Evolutionary conservation across 1,140 invertebrate species (phyloP).

Genomic region (fruit fly (Drosophila melanogaster)): DNA sequence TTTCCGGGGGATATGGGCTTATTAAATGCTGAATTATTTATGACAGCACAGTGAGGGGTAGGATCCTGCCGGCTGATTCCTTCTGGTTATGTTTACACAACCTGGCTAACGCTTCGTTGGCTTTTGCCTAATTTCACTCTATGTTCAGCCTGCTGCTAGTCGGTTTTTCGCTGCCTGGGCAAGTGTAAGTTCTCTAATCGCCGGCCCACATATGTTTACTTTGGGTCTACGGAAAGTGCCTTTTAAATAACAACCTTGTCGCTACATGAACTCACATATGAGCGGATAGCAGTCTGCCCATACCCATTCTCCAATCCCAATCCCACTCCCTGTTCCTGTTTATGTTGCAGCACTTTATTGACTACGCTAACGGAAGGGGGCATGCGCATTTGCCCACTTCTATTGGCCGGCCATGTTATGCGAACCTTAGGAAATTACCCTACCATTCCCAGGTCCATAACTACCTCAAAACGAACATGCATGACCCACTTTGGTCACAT

Average conservation of each 20-base stretch:
- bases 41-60: constrained; percentile 1
- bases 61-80: constrained; percentile 6
- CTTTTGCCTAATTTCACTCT: constrained; percentile 49
- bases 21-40: constrained; percentile 58
- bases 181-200: constrained; percentile 40
- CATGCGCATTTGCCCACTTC: constrained; percentile 44
- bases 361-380: constrained; percentile 20
- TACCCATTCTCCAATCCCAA: neutral
- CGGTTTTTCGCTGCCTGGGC: constrained; percentile 21
- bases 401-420: constrained; percentile 37
- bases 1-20: constrained; percentile 12
- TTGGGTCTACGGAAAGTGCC: constrained; percentile 35
- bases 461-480: constrained; percentile 43
- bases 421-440: constrained; percentile 65
- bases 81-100: constrained; percentile 41
- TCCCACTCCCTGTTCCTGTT: constrained; percentile 12
- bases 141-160: constrained; percentile 10
- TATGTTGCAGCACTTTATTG: constrained; percentile 54
- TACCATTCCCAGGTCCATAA: constrained; percentile 24
- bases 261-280: constrained; percentile 34
- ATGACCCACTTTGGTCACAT: constrained; percentile 68
- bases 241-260: constrained; percentile 57
- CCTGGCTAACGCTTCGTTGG: constrained; percentile 46
- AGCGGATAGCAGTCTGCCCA: constrained; percentile 7
- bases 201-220: constrained; percentile 38